Conservation (phyloP, 2,797 vertebrate genomes). For the Hylomyscus alleni region DNA sequence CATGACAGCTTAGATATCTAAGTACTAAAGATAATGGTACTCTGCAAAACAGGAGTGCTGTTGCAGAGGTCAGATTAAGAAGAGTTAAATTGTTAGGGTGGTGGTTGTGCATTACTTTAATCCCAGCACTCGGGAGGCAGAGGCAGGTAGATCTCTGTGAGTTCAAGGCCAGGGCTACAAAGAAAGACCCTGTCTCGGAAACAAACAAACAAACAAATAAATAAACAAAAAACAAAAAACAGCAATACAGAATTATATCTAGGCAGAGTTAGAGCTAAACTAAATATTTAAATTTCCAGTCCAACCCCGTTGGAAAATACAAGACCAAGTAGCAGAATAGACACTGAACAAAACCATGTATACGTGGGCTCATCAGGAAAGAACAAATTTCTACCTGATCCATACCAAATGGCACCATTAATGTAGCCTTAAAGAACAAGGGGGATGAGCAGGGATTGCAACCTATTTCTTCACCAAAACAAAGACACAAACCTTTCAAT, state of each 20-base stretch:
- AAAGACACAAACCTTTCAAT: neutral
- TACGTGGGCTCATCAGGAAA: neutral
- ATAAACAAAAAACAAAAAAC: too few relatives aligned
- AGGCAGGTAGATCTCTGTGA: neutral
- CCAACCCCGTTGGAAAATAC: neutral
- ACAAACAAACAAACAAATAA: too few relatives aligned
- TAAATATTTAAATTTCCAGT: neutral
- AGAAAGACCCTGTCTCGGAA: neutral
- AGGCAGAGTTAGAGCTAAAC: neutral
- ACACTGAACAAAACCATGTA: constrained; percentile 1
- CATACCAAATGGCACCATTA: neutral
- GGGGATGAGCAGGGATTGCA: neutral
- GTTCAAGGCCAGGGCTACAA: neutral
- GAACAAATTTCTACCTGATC: constrained; percentile 14
- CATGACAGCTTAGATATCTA: neutral
- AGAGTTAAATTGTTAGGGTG: neutral
- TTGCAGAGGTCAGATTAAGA: neutral
- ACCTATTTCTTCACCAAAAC: constrained; percentile 26
- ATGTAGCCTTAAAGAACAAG: neutral
- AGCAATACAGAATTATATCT: neutral
- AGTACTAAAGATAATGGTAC: constrained; percentile 27
- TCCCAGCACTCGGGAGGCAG: neutral
- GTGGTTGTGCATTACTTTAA: neutral
- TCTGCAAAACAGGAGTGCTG: constrained; percentile 46
- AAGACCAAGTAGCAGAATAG: neutral